Evolutionary conservation across 2,113 vertebrate species (phyloP).

Genomic region (Brachypodius melanocephalos): DNA sequence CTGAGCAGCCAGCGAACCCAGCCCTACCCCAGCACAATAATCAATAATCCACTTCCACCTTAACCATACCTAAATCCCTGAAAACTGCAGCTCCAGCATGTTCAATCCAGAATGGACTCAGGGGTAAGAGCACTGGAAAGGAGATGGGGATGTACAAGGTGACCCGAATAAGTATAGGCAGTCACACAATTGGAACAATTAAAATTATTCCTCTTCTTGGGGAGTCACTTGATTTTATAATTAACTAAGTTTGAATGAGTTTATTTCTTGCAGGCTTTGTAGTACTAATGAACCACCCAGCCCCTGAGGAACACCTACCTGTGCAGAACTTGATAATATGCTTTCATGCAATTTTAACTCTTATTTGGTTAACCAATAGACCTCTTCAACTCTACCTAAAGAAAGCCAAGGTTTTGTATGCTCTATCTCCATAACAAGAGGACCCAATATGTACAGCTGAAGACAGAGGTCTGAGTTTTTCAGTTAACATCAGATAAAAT

Average conservation of each 20-base stretch:
- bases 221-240: slow-evolving; percentile 13
- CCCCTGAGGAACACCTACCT: background rate
- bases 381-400: background rate
- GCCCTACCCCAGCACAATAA: background rate
- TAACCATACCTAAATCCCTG: background rate
- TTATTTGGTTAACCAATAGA: background rate
- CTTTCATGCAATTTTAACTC: background rate
- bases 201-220: background rate
- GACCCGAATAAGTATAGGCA: background rate
- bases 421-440: background rate
- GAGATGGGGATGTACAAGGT: background rate
- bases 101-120: background rate
- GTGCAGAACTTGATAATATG: background rate
- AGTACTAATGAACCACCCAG: background rate
- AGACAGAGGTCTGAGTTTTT: background rate
- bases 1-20: background rate
- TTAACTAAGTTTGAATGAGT: background rate
- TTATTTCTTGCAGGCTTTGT: background rate
- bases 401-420: background rate
- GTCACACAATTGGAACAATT: background rate
- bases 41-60: background rate
- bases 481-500: background rate
- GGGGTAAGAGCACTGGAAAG: background rate
- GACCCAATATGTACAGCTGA: background rate
- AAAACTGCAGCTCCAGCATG: background rate